Evolutionary conservation across 2,888 invertebrate species (phyloP), one percentile per base, ranked within the genome.

Genomic region (Pachymerium ferrugineum): DNA sequence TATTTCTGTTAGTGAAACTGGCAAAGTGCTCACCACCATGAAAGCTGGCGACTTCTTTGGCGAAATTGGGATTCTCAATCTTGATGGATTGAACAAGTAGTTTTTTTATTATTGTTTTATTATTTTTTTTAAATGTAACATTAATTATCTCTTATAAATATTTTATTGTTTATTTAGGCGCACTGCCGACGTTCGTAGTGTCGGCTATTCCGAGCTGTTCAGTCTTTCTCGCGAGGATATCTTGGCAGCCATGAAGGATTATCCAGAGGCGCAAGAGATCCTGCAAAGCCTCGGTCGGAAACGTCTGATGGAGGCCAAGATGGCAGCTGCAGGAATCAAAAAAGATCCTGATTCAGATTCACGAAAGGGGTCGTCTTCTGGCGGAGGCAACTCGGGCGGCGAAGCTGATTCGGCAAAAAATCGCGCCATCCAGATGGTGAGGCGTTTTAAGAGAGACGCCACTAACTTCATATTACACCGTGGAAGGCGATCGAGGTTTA

Each of bases 21-120:
- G 96, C 0, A 88, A 92, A 79, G 94, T 97, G 2, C 85, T 97
- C 47, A 96, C 96, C 0, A 93, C 94, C 29, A 96, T 97, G 96
- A 94, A 93, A 81, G 94, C 97, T 1, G 97, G 97, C 0, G 97
- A 97, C 83, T 97, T 97, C 85, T 97, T 97, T 80, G 97, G 97
- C 0, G 97, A 97, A 85, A 97, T 97, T 78, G 97, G 97, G 33
- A 97, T 97, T 77, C 86, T 97, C 3, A 97, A 97, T 83, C 86
- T 97, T 74, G 97, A 97, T 81, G 96, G 97, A 16, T 87, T 96
- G 8, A 97, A 97, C 84, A 96, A 95, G 96, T 96, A 84, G 84
- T 29, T 1, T 22, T 25, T 68, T 68, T 12, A 28, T 30, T 68
- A n/a, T 29, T 68, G 19, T 28, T 68, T 68, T 68, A 5, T 25